phyloP scores from a whole-genome alignment of 2,888 invertebrate genomes.

The Odontocerum albicorne region DNA sequence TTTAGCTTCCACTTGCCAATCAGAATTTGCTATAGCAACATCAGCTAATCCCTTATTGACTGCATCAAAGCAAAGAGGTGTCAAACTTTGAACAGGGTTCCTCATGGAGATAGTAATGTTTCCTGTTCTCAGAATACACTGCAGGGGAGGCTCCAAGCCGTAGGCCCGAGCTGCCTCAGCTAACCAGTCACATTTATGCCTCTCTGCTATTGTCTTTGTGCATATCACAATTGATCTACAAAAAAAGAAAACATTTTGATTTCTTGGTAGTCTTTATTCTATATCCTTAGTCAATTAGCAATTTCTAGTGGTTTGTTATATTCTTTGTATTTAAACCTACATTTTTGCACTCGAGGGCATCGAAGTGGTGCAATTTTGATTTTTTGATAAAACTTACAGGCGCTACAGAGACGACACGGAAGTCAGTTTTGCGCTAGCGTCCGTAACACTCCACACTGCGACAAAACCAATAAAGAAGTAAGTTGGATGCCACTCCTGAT shows the following conservation, averaged over 20 bases:
- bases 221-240: slow-evolving; percentile 63
- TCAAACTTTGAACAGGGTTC: not conserved
- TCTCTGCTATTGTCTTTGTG: slow-evolving; percentile 68
- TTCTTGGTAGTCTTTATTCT: too few relatives aligned
- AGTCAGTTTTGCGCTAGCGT: too few relatives aligned
- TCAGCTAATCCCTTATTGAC: slow-evolving; percentile 67
- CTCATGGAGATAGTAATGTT: not conserved
- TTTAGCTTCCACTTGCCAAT: slow-evolving; percentile 69
- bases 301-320: too few relatives aligned
- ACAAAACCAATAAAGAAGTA: too few relatives aligned
- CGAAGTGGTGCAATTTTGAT: too few relatives aligned
- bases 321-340: too few relatives aligned
- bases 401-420: too few relatives aligned
- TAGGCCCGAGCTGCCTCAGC: slow-evolving; percentile 73
- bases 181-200: slow-evolving; percentile 78
- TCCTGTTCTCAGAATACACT: slow-evolving; percentile 54
- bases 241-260: not conserved
- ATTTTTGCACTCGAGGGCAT: too few relatives aligned
- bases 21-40: slow-evolving; percentile 70
- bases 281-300: too few relatives aligned
- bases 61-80: slow-evolving; percentile 75
- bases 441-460: too few relatives aligned
- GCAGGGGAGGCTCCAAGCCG: slow-evolving; percentile 77
- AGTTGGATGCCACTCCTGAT: too few relatives aligned
- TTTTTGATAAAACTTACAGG: too few relatives aligned